Base-by-base conservation (phyloP, 2,888 invertebrate genomes). In the Papilio gigon region DNA sequence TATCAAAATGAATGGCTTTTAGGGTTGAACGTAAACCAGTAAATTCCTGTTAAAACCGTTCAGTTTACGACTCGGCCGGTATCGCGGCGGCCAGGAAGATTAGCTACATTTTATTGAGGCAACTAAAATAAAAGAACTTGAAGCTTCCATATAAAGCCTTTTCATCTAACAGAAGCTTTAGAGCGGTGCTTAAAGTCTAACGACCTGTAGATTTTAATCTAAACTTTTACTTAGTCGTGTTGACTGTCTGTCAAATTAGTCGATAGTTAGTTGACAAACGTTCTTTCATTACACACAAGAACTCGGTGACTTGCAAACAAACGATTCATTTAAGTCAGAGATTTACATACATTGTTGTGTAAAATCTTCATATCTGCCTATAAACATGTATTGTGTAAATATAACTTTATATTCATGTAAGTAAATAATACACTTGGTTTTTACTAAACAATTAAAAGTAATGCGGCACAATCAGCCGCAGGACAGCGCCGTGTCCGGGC, bases 21-120 rank as follows among this genome's bases (percentile, higher is more conserved):
- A 30, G 6, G n/a, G 25, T 59, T 22, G 37, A 8, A 22, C 4
- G 22, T 65, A 22, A 65, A 47, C 50, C 50, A 17, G 66, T 37
- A 60, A 35, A 47, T 61, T 53, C 50, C 67, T n/a, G 67, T 61
- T 53, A 40, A 53, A 67, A 53, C 61, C 67, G 53, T 40, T 66
- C 42, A 33, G 53, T 67, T 67, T 67, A 67, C 53, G 61, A 50
- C 53, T 53, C 40, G 27, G 47, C 37, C 6, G 58, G n/a, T 67
- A 67, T 67, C 67, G 53, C 30, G 1, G 20, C 40, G 22, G 22
- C 0, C 67, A 61, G 47, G 40, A 27, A 37, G 37, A 47, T 58
- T 47, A 47, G 30, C 65, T 22, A 17, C n/a, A 59, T 47, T 65
- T 59, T 66, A 66, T 40, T 58, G 44, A n/a, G n/a, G 44, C 30